Base-by-base conservation (phyloP, 2,113 vertebrate genomes). In the Pycnonotus jocosus region DNA sequence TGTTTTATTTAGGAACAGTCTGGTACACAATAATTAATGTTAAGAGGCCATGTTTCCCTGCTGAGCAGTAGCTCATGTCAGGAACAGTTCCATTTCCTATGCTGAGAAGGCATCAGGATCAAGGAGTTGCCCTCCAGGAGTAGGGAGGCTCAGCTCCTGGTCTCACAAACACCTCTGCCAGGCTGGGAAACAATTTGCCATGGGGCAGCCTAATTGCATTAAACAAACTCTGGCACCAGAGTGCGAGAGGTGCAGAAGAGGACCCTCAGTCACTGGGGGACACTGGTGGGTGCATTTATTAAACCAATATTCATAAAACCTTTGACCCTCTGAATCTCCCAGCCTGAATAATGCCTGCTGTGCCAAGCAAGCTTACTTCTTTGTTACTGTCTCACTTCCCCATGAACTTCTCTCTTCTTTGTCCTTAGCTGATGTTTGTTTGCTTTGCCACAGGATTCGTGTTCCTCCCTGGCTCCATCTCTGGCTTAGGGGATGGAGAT, bases 1-100 rank as follows among this genome's bases (percentile, higher is more conserved):
- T 92, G 53, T 81, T 94, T 93, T 92, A 83, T 93, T 96, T 93
- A 92, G 81, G 76, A 90, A 77, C 48, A 93, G 69, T 92, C 72
- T 96, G 72, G 80, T 74, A 62, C 51, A 85, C 0, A 0, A 33
- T 81, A 95, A 91, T 95, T 91, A 86, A 95, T 83, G 56, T 80
- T 93, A 93, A 90, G 85, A 90, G 85, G 71, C 78, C 81, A 54
- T 42, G 28, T 94, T 96, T 93, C 83, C 79, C 93, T 88, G 88
- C 51, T 94, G 88, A 93, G 88, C 65, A 71, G 92, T 50, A 92
- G 83, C 60, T 95, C 86, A 61, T 95, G 31, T 91, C 56, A 88
- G 76, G 51, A 69, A 51, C 45, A 68, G 69, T 77, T 92, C 82
- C 44, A 74, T 93, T 92, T 96, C 83, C 85, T 94, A 10, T 13